Percentiles rank a stretch among this genome's conserved stretches.
These are phyloP conservation scores for Arothron firmamentum DNA, from an alignment of 2,113 vertebrate genomes.

Conservation along the genomic window DNA sequence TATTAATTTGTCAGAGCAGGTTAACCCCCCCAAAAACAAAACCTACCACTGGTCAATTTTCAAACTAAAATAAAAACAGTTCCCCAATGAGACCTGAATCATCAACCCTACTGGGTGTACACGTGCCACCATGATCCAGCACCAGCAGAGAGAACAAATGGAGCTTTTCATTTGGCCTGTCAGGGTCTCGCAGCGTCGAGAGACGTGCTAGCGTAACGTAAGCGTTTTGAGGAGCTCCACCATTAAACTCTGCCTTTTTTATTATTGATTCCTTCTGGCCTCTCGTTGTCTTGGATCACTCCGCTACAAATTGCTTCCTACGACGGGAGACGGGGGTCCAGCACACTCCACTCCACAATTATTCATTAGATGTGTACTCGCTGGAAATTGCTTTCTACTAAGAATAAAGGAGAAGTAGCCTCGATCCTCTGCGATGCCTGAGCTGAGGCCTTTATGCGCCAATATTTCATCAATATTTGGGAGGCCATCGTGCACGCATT, in stretches of 20 bases:
- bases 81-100: too few species aligned
- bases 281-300: conserved; percentile 38
- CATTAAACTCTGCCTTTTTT: conserved; percentile 49
- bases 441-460: conserved; percentile 18
- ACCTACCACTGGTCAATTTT: too few species aligned
- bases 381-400: conserved; percentile 48
- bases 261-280: conserved; percentile 60
- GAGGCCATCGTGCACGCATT: not conserved
- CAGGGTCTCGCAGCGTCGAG: conserved; percentile 39
- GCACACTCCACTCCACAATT: conserved; percentile 39
- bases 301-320: conserved; percentile 56
- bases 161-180: conserved; percentile 47
- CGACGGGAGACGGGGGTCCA: conserved; percentile 45
- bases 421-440: conserved; percentile 33
- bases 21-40: too few species aligned
- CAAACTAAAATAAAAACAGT: too few species aligned
- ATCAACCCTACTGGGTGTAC: too few species aligned
- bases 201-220: conserved; percentile 39
- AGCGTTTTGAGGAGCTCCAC: conserved; percentile 56
- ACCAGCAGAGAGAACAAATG: conserved; percentile 43
- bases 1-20: too few species aligned
- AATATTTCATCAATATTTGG: not conserved
- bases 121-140: conserved; percentile 6
- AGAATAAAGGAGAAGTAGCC: conserved; percentile 36
- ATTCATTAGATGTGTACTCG: conserved; percentile 46